Evolutionary conservation across 2,888 invertebrate species (phyloP).

Genomic region (Aromia moschata): DNA sequence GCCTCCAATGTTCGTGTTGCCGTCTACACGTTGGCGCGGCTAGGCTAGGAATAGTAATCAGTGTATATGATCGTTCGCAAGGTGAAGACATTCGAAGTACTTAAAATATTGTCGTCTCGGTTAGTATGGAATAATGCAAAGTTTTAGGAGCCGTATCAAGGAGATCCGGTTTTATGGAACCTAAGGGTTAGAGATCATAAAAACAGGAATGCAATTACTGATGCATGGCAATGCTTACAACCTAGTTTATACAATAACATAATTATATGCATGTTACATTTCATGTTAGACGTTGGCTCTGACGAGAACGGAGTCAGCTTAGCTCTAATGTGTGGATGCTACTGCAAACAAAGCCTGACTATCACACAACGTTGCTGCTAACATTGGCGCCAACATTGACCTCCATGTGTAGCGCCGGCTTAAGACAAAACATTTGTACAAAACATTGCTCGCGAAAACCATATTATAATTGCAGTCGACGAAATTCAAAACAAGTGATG

Average conservation of each 20-base stretch:
- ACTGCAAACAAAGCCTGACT: no score
- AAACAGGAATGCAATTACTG: not conserved
- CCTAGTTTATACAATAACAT: not conserved
- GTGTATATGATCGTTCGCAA: not conserved
- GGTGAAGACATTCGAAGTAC: not conserved
- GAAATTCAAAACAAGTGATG: no score
- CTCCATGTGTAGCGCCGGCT: not conserved
- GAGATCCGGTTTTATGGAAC: not conserved
- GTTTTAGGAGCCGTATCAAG: not conserved
- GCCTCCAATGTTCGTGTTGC: not conserved
- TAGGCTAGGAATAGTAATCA: not conserved
- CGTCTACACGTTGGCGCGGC: not conserved
- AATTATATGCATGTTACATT: not conserved
- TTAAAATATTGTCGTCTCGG: not conserved
- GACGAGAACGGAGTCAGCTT: not conserved
- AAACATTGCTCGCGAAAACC: no score
- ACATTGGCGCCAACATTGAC: not conserved
- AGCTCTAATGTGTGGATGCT: not conserved
- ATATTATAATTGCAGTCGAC: no score
- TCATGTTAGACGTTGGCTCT: not conserved
- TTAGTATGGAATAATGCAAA: not conserved
- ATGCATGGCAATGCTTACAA: not conserved
- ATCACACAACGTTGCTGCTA: not conserved
- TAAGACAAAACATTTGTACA: not conserved
- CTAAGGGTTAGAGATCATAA: not conserved